These are phyloP conservation scores for Amphimallon solstitiale DNA, from an alignment of 2,888 invertebrate species.

Conservation along the genomic window DNA sequence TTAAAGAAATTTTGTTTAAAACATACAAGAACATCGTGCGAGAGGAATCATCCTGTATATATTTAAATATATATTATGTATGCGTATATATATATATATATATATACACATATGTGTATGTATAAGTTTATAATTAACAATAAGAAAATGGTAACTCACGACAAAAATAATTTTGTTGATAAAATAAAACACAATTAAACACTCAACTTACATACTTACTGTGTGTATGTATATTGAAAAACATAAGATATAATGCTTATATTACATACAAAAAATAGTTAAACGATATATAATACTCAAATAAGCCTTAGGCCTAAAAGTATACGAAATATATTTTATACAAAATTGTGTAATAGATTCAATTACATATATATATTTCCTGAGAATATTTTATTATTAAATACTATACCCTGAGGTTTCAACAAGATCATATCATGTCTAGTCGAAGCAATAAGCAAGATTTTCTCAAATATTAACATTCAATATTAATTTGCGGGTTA, in stretches of 20 bases:
- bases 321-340: conserved; percentile 27
- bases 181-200: conserved; percentile 35
- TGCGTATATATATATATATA: too few relatives aligned
- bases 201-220: neutral
- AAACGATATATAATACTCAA: neutral
- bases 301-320: conserved; percentile 32
- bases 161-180: conserved; percentile 26
- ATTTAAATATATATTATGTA: too few relatives aligned
- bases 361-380: conserved; percentile 26
- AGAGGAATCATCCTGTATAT: too few relatives aligned
- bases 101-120: conserved; percentile 21
- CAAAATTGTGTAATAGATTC: neutral
- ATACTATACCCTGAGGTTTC: conserved; percentile 32
- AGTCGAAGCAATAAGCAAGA: conserved; percentile 35
- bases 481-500: neutral
- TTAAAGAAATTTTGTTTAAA: too few relatives aligned
- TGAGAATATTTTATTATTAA: conserved; percentile 41
- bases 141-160: conserved; percentile 31
- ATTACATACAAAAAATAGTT: too few relatives aligned
- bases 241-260: too few relatives aligned
- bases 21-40: too few relatives aligned
- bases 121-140: conserved; percentile 31
- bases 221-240: too few relatives aligned
- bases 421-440: conserved; percentile 32
- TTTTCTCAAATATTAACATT: conserved; percentile 10